Conservation (phyloP, 2,113 vertebrate species). For the Macheiramphus alcinus region DNA sequence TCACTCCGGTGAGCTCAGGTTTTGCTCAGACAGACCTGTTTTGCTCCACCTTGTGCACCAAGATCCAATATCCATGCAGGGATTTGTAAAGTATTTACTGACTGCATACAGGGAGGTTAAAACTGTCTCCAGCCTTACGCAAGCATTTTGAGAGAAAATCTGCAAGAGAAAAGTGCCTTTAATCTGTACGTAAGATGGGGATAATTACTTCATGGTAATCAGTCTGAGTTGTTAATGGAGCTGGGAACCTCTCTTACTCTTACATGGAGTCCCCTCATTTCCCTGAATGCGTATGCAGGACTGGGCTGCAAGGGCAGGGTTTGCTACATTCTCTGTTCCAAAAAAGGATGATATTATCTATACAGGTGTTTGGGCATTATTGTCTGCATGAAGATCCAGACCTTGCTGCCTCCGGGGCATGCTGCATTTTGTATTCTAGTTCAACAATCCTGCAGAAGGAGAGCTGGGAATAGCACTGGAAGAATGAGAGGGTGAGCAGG, state of each 20-base stretch:
- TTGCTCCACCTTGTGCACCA: background rate
- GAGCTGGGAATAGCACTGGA: conserved; percentile 40
- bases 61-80: background rate
- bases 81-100: background rate
- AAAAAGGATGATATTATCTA: background rate
- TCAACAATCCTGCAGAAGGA: background rate
- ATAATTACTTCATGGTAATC: conserved; percentile 13
- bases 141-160: background rate
- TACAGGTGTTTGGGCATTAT: conserved; percentile 23
- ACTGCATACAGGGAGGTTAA: background rate
- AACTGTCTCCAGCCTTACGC: background rate
- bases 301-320: background rate
- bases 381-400: background rate
- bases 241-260: background rate
- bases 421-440: conserved; percentile 1
- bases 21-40: background rate
- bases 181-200: background rate
- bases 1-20: background rate
- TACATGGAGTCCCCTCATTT: background rate
- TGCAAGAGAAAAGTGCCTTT: background rate
- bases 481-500: conserved; percentile 61
- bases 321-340: background rate
- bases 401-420: background rate
- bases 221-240: background rate
- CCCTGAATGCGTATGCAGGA: background rate